Evolutionary conservation across 2,888 invertebrate genomes (phyloP).

Genomic region (Xanthia icteritia): DNA sequence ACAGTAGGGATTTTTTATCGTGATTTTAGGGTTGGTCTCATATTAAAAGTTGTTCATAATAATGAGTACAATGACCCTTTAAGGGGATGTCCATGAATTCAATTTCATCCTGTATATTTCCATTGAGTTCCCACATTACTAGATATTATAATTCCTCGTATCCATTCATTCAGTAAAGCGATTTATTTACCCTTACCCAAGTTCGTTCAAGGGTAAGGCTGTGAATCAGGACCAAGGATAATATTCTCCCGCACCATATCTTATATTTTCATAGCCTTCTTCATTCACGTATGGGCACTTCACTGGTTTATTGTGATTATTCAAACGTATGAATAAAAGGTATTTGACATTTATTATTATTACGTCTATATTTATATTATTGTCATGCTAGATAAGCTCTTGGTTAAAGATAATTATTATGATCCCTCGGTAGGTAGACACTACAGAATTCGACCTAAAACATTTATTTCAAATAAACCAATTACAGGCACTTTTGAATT

Average conservation of each 20-base stretch:
- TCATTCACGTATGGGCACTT: constrained; percentile 25
- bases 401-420: neutral
- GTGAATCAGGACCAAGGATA: constrained; percentile 50
- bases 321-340: constrained; percentile 29
- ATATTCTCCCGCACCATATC: constrained; percentile 40
- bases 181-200: constrained; percentile 55
- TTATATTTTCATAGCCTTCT: constrained; percentile 39
- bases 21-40: too few relatives aligned
- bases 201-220: constrained; percentile 47
- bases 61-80: too few relatives aligned
- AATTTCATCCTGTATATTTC: neutral
- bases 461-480: too few relatives aligned
- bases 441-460: too few relatives aligned
- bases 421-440: too few relatives aligned
- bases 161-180: constrained; percentile 44
- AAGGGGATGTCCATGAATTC: too few relatives aligned
- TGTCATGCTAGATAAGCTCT: neutral
- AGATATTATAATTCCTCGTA: neutral
- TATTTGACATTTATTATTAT: constrained; percentile 18
- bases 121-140: neutral
- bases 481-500: too few relatives aligned
- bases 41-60: too few relatives aligned
- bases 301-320: constrained; percentile 35
- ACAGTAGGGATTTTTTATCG: too few relatives aligned
- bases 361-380: neutral